Evolutionary conservation across 2,113 vertebrate genomes (phyloP), one percentile per base, ranked within the genome.

Genomic region (Odontesthes bonariensis): DNA sequence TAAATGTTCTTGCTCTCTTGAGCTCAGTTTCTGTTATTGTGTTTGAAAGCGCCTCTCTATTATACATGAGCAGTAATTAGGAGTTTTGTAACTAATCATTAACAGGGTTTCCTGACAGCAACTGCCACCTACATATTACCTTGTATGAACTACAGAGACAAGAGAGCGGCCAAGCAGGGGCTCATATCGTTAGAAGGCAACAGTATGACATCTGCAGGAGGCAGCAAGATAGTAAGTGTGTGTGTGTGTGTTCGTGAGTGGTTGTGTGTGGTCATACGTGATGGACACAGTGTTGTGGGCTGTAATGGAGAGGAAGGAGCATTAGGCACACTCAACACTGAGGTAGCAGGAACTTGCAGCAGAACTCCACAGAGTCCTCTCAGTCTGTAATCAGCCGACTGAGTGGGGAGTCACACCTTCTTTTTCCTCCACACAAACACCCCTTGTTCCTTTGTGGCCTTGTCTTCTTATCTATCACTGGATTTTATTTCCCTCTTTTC

Each of bases 311-410:
- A 74, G 42, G 79, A 88, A 56, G 64, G 81, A 73, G 72, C 81
- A 84, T 90, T 75, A 80, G 86, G 86, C 92, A 93, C 92, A 93
- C 90, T 86, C 92, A 75, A 86, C 79, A 70, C 59, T 71, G 80
- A 88, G 83, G 86, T 86, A 85, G 84, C 88, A 85, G 87, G 86
- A 91, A 90, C 87, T 89, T 90, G 88, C 81, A 65, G 86, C 81
- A 81, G 65, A 88, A 85, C 87, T 92, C 90, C 84, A 64, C 81
- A 66, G 89, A 91, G 90, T 82, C 90, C 81, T 88, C 87, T 90
- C 78, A 61, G 62, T 75, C 88, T 80, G 86, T 93, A 93, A 93
- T 93, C 86, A 91, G 81, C n/a, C 0, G 65, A 87, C 86, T 35
- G 83, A 82, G 76, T 82, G 72, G 84, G 82, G 79, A 91, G 92